Evolutionary conservation across 2,888 invertebrate genomes (phyloP).

Genomic region (Auanema freiburgensis): DNA sequence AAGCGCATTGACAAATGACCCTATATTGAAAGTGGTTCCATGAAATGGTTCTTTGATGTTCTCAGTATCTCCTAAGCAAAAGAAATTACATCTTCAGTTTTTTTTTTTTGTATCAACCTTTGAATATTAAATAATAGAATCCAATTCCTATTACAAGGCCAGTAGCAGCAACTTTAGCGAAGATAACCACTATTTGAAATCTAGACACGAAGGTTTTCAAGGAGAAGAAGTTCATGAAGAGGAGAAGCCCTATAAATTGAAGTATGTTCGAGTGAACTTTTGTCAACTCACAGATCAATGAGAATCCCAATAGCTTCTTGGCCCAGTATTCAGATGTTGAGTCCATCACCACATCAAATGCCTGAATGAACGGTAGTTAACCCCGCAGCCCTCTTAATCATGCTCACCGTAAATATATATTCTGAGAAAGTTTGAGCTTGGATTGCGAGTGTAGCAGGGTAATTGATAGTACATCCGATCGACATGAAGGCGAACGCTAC

Average conservation of each 20-base stretch:
- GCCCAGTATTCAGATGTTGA: constrained; percentile 36
- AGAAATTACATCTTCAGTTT: background rate
- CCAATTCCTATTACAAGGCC: constrained; percentile 53
- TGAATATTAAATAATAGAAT: constrained; percentile 49
- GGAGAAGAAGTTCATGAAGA: constrained; percentile 62
- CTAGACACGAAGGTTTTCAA: constrained; percentile 55
- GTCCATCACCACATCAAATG: constrained; percentile 37
- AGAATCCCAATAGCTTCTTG: constrained; percentile 51
- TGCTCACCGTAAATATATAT: constrained; percentile 54
- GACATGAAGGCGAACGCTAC: constrained; percentile 62
- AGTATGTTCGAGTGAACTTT: background rate
- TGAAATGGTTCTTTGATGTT: constrained; percentile 34
- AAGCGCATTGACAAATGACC: constrained; percentile 49
- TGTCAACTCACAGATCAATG: constrained; percentile 42
- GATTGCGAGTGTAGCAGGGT: constrained; percentile 60
- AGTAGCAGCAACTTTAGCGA: constrained; percentile 55
- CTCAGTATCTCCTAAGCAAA: constrained; percentile 19
- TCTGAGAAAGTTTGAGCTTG: constrained; percentile 60
- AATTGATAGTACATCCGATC: constrained; percentile 58
- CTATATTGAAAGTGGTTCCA: constrained; percentile 27
- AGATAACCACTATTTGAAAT: constrained; percentile 57
- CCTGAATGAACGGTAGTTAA: constrained; percentile 24
- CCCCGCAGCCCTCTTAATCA: background rate
- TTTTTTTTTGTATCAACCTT: too few relatives aligned
- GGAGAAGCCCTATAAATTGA: constrained; percentile 41